Conservation (phyloP, 1,140 invertebrate species). For the Trypoxylus dichotomus region DNA sequence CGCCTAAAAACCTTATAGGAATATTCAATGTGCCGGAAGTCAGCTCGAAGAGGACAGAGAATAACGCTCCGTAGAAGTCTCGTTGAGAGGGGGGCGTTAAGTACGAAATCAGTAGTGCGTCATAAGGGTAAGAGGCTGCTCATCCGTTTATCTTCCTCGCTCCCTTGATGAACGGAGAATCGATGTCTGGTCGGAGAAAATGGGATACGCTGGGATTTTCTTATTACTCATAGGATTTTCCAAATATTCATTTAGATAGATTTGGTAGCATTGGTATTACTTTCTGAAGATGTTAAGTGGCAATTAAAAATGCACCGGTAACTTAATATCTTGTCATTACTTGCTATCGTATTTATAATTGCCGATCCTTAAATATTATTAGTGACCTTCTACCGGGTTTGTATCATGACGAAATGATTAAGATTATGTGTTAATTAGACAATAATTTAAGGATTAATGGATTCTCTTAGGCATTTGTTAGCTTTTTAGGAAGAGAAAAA, state of each 20-base stretch:
- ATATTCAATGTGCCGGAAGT: slow-evolving; percentile 16
- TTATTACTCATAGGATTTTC: not conserved
- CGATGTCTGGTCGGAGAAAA: not conserved
- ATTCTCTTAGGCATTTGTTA: too few relatives aligned
- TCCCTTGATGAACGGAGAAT: not conserved
- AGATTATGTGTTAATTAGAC: too few relatives aligned
- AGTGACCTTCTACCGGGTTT: too few relatives aligned
- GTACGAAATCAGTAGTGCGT: slow-evolving; percentile 11
- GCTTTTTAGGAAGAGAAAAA: too few relatives aligned
- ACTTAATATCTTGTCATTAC: too few relatives aligned
- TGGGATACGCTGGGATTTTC: not conserved
- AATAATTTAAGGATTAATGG: too few relatives aligned
- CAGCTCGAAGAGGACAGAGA: not conserved
- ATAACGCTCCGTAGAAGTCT: not conserved
- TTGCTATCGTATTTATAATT: too few relatives aligned
- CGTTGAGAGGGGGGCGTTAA: not conserved
- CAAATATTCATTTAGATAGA: not conserved
- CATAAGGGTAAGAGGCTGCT: not conserved
- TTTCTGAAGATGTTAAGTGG: not conserved
- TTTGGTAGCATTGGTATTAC: not conserved
- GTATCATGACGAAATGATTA: too few relatives aligned
- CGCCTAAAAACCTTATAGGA: not conserved
- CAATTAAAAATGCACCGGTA: too few relatives aligned
- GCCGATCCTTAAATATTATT: too few relatives aligned
- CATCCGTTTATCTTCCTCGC: not conserved